A percentile compares a stretch with the other conserved stretches of the same genome.
These are phyloP conservation scores for Archivesica marissinica DNA, from an alignment of 1,140 invertebrate genomes.

Conservation along the genomic window DNA sequence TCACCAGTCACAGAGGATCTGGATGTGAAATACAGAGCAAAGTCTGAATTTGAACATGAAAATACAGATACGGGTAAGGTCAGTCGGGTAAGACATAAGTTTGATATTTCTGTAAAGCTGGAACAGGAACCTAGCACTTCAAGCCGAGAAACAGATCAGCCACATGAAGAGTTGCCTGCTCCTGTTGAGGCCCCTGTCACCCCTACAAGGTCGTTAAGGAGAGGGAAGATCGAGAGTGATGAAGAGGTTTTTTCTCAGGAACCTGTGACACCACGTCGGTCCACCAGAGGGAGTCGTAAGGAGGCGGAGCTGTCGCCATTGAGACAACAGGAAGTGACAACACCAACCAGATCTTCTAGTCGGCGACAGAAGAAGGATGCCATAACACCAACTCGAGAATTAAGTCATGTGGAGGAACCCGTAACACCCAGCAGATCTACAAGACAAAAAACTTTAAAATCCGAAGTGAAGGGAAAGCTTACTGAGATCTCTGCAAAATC, in stretches of 20 bases:
- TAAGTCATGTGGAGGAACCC: neutral
- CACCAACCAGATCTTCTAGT: constrained; percentile 3
- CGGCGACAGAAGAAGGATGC: neutral
- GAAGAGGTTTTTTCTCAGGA: neutral
- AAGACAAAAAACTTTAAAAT: neutral
- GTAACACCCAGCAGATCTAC: neutral
- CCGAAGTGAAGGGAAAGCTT: neutral
- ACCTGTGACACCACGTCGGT: constrained; percentile 27
- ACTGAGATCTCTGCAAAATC: constrained; percentile 14
- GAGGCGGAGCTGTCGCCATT: neutral
- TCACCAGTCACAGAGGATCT: constrained; percentile 12
- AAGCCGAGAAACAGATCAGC: neutral
- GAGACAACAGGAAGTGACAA: neutral
- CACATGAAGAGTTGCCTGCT: neutral
- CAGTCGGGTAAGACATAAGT: constrained; percentile 10
- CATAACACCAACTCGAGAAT: neutral
- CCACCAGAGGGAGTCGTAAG: constrained; percentile 22
- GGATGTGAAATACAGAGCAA: constrained; percentile 16
- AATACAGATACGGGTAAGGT: neutral
- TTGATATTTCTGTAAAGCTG: constrained; percentile 13
- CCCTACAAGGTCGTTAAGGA: constrained; percentile 29
- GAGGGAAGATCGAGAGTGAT: neutral
- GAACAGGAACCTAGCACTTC: neutral
- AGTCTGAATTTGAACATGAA: neutral
- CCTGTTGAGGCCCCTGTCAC: neutral